Conservation (phyloP, 2,888 invertebrate genomes). For the Lasioglossum zephyrum region DNA sequence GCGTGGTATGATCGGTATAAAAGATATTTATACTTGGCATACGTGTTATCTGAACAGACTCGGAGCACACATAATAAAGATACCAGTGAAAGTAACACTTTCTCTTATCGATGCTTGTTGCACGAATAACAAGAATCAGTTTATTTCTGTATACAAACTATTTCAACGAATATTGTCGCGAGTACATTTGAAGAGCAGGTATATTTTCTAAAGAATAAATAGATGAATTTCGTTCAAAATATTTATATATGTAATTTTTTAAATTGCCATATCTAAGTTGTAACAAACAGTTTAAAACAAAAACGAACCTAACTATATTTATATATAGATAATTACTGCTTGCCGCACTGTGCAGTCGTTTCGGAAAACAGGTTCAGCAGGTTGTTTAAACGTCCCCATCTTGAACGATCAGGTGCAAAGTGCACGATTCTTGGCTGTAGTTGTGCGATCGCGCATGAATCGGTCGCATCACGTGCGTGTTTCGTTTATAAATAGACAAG, state of each 20-base stretch:
- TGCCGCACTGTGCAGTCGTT: not conserved
- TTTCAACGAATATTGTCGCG: not conserved
- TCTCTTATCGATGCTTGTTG: not conserved
- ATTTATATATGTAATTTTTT: too few relatives aligned
- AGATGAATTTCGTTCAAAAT: not conserved
- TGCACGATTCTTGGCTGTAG: not conserved
- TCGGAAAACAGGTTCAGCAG: not conserved
- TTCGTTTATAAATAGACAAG: constrained; percentile 80
- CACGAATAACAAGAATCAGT: not conserved
- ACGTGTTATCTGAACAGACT: not conserved
- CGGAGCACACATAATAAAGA: not conserved
- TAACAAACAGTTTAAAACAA: too few relatives aligned
- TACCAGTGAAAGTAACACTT: constrained; percentile 5
- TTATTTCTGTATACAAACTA: not conserved
- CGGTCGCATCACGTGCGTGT: constrained; percentile 56
- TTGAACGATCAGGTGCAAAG: not conserved
- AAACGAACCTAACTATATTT: too few relatives aligned
- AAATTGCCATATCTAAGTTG: too few relatives aligned
- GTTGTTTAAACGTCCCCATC: not conserved
- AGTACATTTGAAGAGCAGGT: not conserved
- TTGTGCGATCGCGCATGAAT: constrained; percentile 27
- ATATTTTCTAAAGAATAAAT: not conserved
- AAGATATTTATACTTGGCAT: not conserved
- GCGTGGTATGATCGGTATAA: not conserved
- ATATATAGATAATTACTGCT: too few relatives aligned